Base-by-base conservation (phyloP, 2,113 vertebrate genomes). In the Choloepus hoffmanni region DNA sequence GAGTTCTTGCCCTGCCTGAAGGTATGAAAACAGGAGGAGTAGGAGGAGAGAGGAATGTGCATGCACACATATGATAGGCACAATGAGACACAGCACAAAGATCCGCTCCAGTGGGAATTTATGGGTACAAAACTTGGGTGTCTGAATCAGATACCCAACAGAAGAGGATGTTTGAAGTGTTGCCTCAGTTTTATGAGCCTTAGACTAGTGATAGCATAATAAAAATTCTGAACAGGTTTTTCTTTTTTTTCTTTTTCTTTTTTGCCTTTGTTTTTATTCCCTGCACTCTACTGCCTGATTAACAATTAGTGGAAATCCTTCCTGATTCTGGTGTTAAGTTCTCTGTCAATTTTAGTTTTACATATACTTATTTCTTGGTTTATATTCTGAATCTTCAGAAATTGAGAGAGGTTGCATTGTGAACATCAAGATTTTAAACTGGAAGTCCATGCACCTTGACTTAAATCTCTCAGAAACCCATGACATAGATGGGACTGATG, bases 321-420 rank as follows among this genome's bases (percentile, higher is more conserved):
- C 60, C 40, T 89, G 58, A n/a, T 40, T 91, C 19, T 36, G 24
- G 4, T n/a, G 12, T 63, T 68, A 62, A 11, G 14, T 67, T 68
- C 13, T 11, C 40, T 86, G 3, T 76, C 68, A 48, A 58, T 91
- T 50, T 76, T 85, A 55, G 55, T 73, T 67, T 87, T 90, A 48
- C 0, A 15, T 74, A 16, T 28, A 68, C 30, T 33, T 5, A 58
- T 85, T 89, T 92, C 53, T 79, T 92, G 33, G 2, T 13, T 95
- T 74, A 28, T 90, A 92, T 93, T 70, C 15, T 87, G 28, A 67
- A 65, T 19, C 55, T 92, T 91, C 9, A 76, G 79, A 96, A 89
- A 84, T 4, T 4, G 23, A 79, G 55, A 93, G 65, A 85, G 33
- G 11, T 76, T 82, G 18, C 5, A 45, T 13, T 73, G 16, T 58